These are phyloP conservation scores for Aramus guarauna DNA, from an alignment of 2,113 vertebrate genomes.

Conservation along the genomic window DNA sequence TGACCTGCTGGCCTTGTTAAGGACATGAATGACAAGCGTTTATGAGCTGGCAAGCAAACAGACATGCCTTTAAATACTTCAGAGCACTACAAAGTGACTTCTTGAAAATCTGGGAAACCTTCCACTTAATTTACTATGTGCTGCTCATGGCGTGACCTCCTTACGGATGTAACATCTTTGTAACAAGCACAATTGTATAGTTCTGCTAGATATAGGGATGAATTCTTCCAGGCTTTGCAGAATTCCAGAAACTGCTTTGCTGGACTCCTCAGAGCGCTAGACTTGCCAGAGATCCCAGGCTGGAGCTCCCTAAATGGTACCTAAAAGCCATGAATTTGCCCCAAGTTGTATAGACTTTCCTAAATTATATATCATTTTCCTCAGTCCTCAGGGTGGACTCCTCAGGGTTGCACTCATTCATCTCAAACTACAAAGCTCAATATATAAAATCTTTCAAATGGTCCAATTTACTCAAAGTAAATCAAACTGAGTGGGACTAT, in stretches of 20 bases:
- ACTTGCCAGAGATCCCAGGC: neutral
- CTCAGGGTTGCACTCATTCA: neutral
- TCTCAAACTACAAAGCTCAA: neutral
- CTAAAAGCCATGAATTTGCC: constrained; percentile 4
- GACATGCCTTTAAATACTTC: constrained; percentile 60
- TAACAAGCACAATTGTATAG: neutral
- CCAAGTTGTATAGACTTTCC: neutral
- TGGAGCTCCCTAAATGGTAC: neutral
- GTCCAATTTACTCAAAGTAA: neutral
- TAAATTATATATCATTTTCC: neutral
- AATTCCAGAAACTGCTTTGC: neutral
- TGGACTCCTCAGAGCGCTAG: neutral
- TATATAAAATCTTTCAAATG: neutral
- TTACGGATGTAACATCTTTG: constrained; percentile 19
- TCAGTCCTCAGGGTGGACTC: neutral
- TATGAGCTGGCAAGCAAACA: constrained; percentile 52
- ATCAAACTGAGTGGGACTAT: constrained; percentile 13
- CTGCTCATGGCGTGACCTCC: constrained; percentile 2
- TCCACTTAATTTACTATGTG: constrained; percentile 32
- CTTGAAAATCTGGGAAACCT: constrained; percentile 22
- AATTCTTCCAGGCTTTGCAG: neutral
- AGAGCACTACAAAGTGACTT: constrained; percentile 51
- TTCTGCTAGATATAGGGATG: neutral
- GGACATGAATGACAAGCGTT: constrained; percentile 53
- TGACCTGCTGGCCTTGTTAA: constrained; percentile 47